Evolutionary conservation across 2,888 invertebrate genomes (phyloP).

Genomic region (Dryobota labecula): DNA sequence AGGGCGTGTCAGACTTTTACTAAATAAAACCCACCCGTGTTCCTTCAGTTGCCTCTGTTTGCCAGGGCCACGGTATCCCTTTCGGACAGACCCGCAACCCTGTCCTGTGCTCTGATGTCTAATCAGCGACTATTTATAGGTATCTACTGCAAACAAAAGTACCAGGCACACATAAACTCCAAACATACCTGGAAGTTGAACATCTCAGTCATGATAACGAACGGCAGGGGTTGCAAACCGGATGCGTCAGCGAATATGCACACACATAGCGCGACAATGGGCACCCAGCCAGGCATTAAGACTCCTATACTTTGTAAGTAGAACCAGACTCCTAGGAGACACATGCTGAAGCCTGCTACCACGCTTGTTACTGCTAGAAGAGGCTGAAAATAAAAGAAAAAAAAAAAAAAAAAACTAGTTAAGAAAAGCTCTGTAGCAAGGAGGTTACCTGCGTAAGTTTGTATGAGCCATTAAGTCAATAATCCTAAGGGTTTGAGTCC

Average conservation of each 20-base stretch:
- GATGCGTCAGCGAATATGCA: conserved; percentile 86
- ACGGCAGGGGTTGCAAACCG: conserved; percentile 85
- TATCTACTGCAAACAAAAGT: neutral
- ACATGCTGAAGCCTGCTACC: conserved; percentile 85
- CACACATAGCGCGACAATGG: conserved; percentile 81
- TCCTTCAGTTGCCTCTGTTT: no score
- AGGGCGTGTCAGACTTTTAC: no score
- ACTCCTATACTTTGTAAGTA: conserved; percentile 78
- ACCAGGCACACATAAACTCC: conserved; percentile 1
- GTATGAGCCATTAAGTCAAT: neutral
- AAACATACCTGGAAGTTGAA: conserved; percentile 84
- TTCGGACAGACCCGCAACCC: no score
- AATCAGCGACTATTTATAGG: neutral
- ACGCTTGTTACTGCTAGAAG: conserved; percentile 85
- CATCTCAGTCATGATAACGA: conserved; percentile 89
- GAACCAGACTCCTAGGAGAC: conserved; percentile 86
- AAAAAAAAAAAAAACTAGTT: no score
- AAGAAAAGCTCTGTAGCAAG: no score
- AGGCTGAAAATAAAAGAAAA: conserved; percentile 74
- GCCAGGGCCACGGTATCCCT: no score
- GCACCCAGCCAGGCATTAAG: conserved; percentile 84
- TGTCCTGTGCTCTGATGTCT: neutral
- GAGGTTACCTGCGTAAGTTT: neutral
- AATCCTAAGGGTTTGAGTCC: neutral
- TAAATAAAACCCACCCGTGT: no score